phyloP scores from a whole-genome alignment of 2,113 vertebrate genomes.

The Smithornis capensis region DNA sequence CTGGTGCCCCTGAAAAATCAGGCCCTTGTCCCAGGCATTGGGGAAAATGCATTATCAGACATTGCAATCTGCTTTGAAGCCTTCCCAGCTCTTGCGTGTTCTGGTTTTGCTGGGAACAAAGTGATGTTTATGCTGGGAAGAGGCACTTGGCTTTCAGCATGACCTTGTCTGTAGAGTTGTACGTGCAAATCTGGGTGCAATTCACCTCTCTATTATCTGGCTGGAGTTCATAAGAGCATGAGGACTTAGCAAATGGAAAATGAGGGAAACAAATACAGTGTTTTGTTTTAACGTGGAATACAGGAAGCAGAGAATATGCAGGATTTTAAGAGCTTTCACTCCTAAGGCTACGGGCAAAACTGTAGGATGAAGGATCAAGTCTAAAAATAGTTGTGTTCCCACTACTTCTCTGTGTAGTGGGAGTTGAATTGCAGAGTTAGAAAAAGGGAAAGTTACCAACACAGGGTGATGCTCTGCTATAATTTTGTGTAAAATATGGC shows the following conservation, averaged over 20 bases:
- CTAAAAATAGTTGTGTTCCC: background rate
- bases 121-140: background rate
- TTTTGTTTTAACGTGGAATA: background rate
- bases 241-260: background rate
- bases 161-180: background rate
- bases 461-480: background rate
- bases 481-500: slow-evolving; percentile 14
- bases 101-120: background rate
- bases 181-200: background rate
- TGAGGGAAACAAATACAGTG: background rate
- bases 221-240: background rate
- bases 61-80: background rate
- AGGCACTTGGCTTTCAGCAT: background rate
- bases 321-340: background rate
- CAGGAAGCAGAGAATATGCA: background rate
- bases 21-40: background rate
- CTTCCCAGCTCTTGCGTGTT: background rate
- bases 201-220: background rate
- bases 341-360: background rate
- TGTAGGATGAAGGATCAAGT: background rate
- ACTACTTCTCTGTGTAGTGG: background rate
- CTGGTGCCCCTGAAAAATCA: background rate
- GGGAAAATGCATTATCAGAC: background rate
- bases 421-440: background rate
- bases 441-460: background rate